Evolutionary conservation across 2,888 invertebrate genomes (phyloP), one percentile per base, ranked within the genome.

Genomic region (Harmothoe impar): DNA sequence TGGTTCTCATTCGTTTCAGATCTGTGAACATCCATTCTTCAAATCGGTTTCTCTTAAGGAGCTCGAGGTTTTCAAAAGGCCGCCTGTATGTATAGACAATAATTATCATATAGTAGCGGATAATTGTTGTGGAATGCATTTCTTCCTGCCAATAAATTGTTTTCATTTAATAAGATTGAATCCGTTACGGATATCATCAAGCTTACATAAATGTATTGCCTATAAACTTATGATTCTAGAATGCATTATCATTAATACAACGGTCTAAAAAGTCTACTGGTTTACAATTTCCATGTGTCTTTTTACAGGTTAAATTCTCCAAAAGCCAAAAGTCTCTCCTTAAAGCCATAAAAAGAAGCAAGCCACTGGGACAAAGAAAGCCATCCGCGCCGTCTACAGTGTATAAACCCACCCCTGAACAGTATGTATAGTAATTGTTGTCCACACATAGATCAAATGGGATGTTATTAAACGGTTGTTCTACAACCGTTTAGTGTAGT

Each of bases 1-100:
- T n/a, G n/a, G n/a, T n/a, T n/a, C n/a, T n/a, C n/a, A n/a, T 43
- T 43, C 10, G 3, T 86, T 86, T 31, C 92, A 95, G 95, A 96
- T 99, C 94, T 96, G 98, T 91, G 96, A 98, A 89, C 97, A 98
- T 94, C 98, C 98, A 95, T 97, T 98, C 93, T 98, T 98, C 96
- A 97, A 98, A 93, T 98, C 98, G 95, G 98, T 98, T 92, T 98
- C 98, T 96, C 97, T 98, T 92, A 97, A 98, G 89, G 98, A 98
- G 96, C 97, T 98, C 97, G 92, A 92, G 35, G 89, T 84, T 23
- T 94, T 92, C 90, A 94, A 94, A 77, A 94, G 94, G 72, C 93
- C 93, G 33, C 93, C 94, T 43, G 94, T 94, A 92, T 92, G 93
- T 93, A 84, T n/a, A 43, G 43, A 43, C n/a, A n/a, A n/a, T n/a